phyloP scores from a whole-genome alignment of 2,797 vertebrate genomes.

The Huso huso region DNA sequence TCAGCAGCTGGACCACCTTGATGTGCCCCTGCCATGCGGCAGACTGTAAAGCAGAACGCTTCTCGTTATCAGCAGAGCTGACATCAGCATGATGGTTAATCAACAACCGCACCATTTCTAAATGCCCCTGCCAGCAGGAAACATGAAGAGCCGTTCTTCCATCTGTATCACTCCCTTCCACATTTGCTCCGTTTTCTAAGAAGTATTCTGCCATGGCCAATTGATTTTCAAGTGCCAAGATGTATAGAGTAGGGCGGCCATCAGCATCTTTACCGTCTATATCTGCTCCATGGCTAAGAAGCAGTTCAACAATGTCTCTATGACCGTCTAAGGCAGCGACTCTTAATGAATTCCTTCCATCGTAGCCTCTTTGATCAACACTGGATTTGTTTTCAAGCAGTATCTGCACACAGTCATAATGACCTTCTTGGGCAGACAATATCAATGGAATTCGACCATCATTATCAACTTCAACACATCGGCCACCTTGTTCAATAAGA shows the following conservation, averaged over 20 bases:
- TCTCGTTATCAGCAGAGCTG: slow-evolving; percentile 91
- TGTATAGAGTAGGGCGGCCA: slow-evolving; percentile 91
- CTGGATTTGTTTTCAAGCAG: slow-evolving; percentile 86
- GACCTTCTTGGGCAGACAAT: slow-evolving; percentile 87
- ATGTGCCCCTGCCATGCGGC: slow-evolving; percentile 95
- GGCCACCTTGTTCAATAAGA: slow-evolving; percentile 93
- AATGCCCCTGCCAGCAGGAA: slow-evolving; percentile 96
- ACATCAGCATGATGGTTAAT: slow-evolving; percentile 81
- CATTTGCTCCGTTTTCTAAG: slow-evolving; percentile 87
- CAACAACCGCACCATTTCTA: slow-evolving; percentile 88
- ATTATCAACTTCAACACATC: slow-evolving; percentile 89
- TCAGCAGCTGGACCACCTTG: slow-evolving; percentile 84
- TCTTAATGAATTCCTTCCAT: slow-evolving; percentile 86
- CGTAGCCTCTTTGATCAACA: slow-evolving; percentile 89
- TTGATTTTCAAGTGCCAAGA: slow-evolving; percentile 92
- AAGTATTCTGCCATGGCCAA: slow-evolving; percentile 92
- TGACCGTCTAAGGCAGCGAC: slow-evolving; percentile 91
- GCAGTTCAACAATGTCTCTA: slow-evolving; percentile 85
- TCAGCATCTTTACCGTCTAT: slow-evolving; percentile 92
- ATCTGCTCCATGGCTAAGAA: slow-evolving; percentile 83
- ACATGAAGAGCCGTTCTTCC: slow-evolving; percentile 94
- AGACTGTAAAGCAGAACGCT: slow-evolving; percentile 89
- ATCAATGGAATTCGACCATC: slow-evolving; percentile 91
- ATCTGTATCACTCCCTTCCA: slow-evolving; percentile 86
- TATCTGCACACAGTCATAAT: slow-evolving; percentile 91